Evolutionary conservation across 2,797 vertebrate species (phyloP).

Genomic region (Chelon auratus): DNA sequence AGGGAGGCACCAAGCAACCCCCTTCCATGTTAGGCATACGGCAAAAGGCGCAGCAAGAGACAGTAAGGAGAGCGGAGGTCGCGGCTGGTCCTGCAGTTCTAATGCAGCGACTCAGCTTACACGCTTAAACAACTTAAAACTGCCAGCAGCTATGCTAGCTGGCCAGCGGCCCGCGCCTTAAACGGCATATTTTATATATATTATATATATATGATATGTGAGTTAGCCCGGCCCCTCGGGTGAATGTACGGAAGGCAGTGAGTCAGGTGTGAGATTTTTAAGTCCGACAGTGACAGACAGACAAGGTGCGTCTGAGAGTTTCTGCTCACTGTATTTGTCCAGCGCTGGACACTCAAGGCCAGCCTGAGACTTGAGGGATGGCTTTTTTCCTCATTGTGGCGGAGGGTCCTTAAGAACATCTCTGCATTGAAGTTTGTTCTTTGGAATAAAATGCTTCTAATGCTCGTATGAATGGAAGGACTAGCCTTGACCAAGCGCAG

Average conservation of each 20-base stretch:
- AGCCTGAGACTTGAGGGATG: slow-evolving; percentile 2
- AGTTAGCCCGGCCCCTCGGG: slow-evolving; percentile 87
- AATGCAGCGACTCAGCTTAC: slow-evolving; percentile 83
- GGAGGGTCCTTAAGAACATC: slow-evolving; percentile 14
- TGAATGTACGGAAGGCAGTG: slow-evolving; percentile 66
- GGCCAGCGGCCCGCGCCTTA: slow-evolving; percentile 79
- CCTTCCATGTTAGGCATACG: slow-evolving; percentile 48
- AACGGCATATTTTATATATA: slow-evolving; percentile 90
- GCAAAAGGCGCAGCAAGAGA: slow-evolving; percentile 76
- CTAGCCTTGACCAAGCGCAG: slow-evolving; percentile 10
- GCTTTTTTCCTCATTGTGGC: slow-evolving; percentile 15
- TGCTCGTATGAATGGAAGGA: not conserved
- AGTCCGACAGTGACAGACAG: slow-evolving; percentile 63
- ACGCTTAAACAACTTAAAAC: slow-evolving; percentile 15
- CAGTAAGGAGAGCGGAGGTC: slow-evolving; percentile 78
- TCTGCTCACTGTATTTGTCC: slow-evolving; percentile 58
- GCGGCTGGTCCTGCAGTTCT: slow-evolving; percentile 86
- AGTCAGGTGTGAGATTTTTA: slow-evolving; percentile 46
- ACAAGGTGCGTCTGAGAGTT: slow-evolving; percentile 62
- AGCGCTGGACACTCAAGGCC: slow-evolving; percentile 15
- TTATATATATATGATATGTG: slow-evolving; percentile 91
- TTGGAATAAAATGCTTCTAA: slow-evolving; percentile 7
- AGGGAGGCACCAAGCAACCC: slow-evolving; percentile 26
- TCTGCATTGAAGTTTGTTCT: slow-evolving; percentile 7
- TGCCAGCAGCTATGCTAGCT: slow-evolving; percentile 80